Conservation (phyloP, 2,888 invertebrate genomes). For the Lithophane semibrunnea region DNA sequence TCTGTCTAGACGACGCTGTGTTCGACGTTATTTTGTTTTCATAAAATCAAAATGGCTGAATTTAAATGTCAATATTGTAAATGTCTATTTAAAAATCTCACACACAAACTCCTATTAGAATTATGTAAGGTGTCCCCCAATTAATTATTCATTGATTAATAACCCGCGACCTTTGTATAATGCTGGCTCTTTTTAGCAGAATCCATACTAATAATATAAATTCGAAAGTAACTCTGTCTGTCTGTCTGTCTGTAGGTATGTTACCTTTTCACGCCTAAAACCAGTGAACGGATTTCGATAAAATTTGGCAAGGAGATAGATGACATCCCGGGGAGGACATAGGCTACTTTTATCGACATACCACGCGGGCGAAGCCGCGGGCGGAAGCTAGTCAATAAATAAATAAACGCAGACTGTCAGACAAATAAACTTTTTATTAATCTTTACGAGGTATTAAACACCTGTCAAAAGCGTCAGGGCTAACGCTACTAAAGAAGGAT, state of each 20-base stretch:
- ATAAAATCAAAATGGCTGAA: neutral
- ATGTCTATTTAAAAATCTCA: neutral
- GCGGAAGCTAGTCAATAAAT: too few relatives aligned
- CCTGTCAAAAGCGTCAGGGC: neutral
- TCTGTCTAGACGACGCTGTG: slow-evolving; percentile 24
- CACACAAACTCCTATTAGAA: neutral
- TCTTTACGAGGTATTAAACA: neutral
- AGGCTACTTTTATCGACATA: too few relatives aligned
- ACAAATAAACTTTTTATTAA: neutral
- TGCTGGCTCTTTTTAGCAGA: neutral
- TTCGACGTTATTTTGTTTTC: neutral
- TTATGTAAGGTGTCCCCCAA: too few relatives aligned
- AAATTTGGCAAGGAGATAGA: too few relatives aligned
- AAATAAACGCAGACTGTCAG: neutral
- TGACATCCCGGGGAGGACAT: too few relatives aligned
- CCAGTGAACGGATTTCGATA: too few relatives aligned
- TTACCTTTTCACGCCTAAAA: too few relatives aligned
- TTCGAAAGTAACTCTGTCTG: too few relatives aligned
- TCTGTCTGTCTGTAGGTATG: too few relatives aligned
- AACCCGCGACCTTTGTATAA: neutral
- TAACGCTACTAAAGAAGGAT: neutral
- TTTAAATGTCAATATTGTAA: neutral
- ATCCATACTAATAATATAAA: too few relatives aligned
- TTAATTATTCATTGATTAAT: neutral
- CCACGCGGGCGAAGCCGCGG: too few relatives aligned